Evolutionary conservation across 2,797 vertebrate genomes (phyloP).

Genomic region (Prionace glauca): DNA sequence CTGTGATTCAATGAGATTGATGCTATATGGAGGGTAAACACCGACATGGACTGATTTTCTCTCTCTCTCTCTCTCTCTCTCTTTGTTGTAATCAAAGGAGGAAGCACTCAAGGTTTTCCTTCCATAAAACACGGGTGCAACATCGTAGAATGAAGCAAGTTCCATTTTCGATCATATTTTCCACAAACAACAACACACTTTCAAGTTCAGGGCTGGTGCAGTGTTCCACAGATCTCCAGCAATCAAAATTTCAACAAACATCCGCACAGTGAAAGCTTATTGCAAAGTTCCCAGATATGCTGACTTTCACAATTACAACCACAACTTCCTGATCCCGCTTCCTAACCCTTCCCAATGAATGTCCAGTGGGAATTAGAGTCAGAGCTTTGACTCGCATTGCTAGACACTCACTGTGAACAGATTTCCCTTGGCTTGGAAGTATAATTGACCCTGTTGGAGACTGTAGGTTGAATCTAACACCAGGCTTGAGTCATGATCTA

Average conservation of each 20-base stretch:
- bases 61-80: neutral
- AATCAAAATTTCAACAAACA: neutral
- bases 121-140: neutral
- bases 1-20: too few species aligned
- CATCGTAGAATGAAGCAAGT: neutral
- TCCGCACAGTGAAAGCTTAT: neutral
- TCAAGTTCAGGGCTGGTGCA: neutral
- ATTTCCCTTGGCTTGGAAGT: too few species aligned
- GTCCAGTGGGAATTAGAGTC: slow-evolving; percentile 3
- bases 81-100: neutral
- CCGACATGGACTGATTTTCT: neutral
- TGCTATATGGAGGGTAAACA: neutral
- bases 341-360: neutral
- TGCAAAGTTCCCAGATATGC: neutral
- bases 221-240: neutral
- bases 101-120: neutral
- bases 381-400: neutral
- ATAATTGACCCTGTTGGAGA: neutral
- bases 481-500: too few species aligned
- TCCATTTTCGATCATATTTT: neutral
- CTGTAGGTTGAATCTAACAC: neutral
- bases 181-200: neutral
- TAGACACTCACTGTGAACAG: too few species aligned
- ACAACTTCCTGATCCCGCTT: neutral
- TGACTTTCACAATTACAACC: neutral